Base-by-base conservation (phyloP, 2,888 invertebrate species). In the Tortricodes alternella region DNA sequence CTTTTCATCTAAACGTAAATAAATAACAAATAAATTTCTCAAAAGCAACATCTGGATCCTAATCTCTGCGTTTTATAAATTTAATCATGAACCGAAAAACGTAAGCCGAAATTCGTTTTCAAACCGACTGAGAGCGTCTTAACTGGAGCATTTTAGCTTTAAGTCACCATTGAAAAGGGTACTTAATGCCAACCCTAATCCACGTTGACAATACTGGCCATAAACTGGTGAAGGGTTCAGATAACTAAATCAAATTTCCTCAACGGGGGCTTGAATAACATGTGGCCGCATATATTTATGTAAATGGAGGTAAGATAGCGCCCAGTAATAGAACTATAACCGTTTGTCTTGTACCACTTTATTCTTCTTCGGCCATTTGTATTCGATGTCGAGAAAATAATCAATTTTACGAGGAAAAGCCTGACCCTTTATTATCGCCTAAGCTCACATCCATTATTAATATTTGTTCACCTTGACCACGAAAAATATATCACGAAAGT, bases 241-340 rank as follows among this genome's bases (percentile, higher is more conserved):
- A 67, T 66, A 64, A 61, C 65, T 68, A 66, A 64, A 67, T 69
- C 69, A 68, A 68, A 70, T 67, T 72, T 67, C 62, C 63, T 60
- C 57, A 46, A 53, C 59, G 60, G 51, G 44, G 50, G 48, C 57
- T 57, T 53, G 39, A 58, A 58, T 38, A 51, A 51, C 44, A 49
- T 58, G 46, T 65, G 53, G 52, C 27, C 51, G 38, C 50, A 59
- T 56, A 61, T 52, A 59, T 56, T 56, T 56, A 56, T 50, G 49
- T 50, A 50, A 55, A 55, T 55, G 27, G 27, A 43, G 48, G 48
- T 29, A 48, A 18, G 41, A 49, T 43, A 41, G 48, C 16, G 41
- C 8, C 37, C 21, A 50, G 37, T 56, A 37, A 41, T 34, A 44
- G 49, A 44, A 38, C 32, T 32, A 32, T 55, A 55, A 49, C 48